Conservation (phyloP, 2,797 vertebrate genomes). For the Lacerta bilineata region DNA sequence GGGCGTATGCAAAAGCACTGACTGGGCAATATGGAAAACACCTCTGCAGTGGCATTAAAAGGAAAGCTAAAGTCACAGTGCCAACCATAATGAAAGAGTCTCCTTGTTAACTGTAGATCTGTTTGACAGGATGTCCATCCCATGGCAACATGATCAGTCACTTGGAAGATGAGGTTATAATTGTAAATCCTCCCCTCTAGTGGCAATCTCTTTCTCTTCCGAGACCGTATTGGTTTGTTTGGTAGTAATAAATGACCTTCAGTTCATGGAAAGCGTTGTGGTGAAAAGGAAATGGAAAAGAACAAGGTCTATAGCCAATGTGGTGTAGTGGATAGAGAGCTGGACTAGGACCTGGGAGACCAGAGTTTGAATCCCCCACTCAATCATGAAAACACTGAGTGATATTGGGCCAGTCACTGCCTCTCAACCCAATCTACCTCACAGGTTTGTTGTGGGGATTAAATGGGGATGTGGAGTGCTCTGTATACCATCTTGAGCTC, state of each 20-base stretch:
- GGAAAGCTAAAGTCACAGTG: not conserved
- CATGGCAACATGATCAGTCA: not conserved
- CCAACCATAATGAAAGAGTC: not conserved
- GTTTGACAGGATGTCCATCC: not conserved
- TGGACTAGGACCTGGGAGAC: too few relatives aligned
- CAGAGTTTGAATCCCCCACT: too few relatives aligned
- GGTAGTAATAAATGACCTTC: not conserved
- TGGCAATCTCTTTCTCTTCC: not conserved
- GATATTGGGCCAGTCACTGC: too few relatives aligned
- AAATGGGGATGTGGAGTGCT: too few relatives aligned
- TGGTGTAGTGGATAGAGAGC: too few relatives aligned
- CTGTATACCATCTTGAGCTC: too few relatives aligned
- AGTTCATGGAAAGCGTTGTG: not conserved
- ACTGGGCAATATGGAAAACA: not conserved
- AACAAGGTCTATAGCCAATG: too few relatives aligned
- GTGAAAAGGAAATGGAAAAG: not conserved
- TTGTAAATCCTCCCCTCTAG: not conserved
- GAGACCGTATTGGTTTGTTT: not conserved
- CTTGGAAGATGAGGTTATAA: not conserved
- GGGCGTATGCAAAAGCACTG: not conserved
- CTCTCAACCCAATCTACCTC: too few relatives aligned
- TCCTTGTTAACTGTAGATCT: not conserved
- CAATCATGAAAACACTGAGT: too few relatives aligned
- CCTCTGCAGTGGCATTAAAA: not conserved
- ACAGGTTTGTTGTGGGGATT: too few relatives aligned